Base-by-base conservation (phyloP, 2,113 vertebrate species). In the Brachyhypopomus occidentalis region DNA sequence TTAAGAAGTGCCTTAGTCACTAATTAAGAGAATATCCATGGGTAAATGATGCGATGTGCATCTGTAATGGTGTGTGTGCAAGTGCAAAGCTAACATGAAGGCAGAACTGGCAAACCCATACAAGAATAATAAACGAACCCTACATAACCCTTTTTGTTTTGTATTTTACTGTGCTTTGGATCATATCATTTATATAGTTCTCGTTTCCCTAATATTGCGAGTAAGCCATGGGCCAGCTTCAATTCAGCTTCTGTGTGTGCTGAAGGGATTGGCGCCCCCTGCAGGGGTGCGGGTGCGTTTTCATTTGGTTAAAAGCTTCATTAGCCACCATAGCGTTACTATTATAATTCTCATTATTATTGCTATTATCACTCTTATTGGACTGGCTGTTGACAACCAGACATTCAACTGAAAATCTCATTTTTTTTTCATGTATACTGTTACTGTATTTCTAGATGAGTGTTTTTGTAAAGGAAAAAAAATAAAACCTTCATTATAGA, bases 1-100 rank as follows among this genome's bases (percentile, higher is more conserved):
- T 92, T 91, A 92, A 94, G 91, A 96, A 95, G 96, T 98, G 97
- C 96, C 96, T 98, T 97, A 95, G 96, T 96, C 95, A 96, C 96
- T 96, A 93, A 94, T 86, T 93, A 95, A 95, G 95, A 96, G 92
- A 93, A 94, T 91, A 94, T 95, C 89, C 83, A 56, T 20, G 36
- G 56, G 41, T 27, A 38, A 62, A 62, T 41, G 41, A 55, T 63
- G 38, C 30, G 52, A 23, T 22, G 72, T 70, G 8, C 56, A 72
- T 74, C 59, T 52, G 63, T 60, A 78, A 82, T 66, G 69, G 72
- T 63, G 70, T 63, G 56, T 63, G 45, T 7, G 14, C 23, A 78
- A 14, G 80, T 66, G 63, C 55, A 79, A 77, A 78, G 74, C 80
- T 81, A 70, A 82, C 52, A 77, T 64, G 76, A 73, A 87, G 77